These are phyloP conservation scores for Natrix natrix DNA, from an alignment of 2,797 vertebrate genomes.

Conservation along the genomic window DNA sequence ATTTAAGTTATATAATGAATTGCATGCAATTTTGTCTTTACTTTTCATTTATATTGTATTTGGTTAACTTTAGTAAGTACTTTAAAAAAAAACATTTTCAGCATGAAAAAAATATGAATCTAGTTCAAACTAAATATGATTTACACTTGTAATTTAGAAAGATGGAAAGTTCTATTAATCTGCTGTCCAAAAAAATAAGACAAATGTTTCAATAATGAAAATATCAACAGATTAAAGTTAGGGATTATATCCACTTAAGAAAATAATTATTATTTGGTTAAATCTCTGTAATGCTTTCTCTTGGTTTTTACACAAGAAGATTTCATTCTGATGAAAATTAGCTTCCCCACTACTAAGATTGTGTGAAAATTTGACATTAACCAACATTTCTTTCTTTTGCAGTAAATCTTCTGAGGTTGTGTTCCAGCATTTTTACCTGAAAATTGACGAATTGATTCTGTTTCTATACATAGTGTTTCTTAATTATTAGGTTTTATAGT, in stretches of 20 bases:
- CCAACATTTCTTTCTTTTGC: background rate
- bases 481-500: background rate
- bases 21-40: background rate
- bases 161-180: background rate
- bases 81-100: background rate
- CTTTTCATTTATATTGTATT: background rate
- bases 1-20: background rate
- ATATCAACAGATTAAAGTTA: background rate
- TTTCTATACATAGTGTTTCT: background rate
- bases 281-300: background rate
- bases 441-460: background rate
- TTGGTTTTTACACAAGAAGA: background rate
- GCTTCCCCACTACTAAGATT: background rate
- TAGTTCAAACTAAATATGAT: background rate
- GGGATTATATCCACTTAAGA: background rate
- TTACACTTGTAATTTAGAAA: background rate
- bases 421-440: background rate
- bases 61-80: background rate
- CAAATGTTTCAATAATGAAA: background rate
- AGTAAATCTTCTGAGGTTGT: background rate
- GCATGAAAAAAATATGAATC: background rate
- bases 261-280: background rate
- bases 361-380: background rate
- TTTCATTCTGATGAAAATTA: background rate
- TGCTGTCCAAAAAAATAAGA: background rate